Percentiles rank a stretch among this genome's conserved stretches.
Evolutionary conservation across 1,140 invertebrate genomes (phyloP).

Genomic region (Pseudachorutes palmiensis): DNA sequence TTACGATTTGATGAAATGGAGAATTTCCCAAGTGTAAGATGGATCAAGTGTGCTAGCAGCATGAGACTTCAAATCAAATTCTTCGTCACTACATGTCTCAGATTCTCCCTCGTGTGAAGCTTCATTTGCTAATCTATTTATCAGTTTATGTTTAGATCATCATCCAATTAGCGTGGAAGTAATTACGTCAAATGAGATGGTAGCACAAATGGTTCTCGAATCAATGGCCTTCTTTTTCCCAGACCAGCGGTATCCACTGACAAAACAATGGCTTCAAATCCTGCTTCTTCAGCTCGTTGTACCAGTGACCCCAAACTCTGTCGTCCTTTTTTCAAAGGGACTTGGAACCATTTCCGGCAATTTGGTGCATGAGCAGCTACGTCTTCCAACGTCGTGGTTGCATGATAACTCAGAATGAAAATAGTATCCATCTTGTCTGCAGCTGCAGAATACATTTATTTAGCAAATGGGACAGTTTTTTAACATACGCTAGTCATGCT

Average conservation of each 20-base stretch:
- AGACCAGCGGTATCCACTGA: slow-evolving; percentile 85
- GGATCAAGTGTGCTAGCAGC: not conserved
- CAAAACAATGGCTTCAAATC: slow-evolving; percentile 76
- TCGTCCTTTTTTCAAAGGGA: slow-evolving; percentile 80
- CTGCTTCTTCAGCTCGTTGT: slow-evolving; percentile 41
- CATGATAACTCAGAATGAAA: slow-evolving; percentile 75
- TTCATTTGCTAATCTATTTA: too few relatives aligned
- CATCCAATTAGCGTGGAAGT: not conserved
- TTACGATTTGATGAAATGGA: not conserved
- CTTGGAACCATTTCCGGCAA: slow-evolving; percentile 77
- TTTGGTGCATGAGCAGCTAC: slow-evolving; percentile 65
- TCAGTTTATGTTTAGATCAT: not conserved
- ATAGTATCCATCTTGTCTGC: slow-evolving; percentile 64
- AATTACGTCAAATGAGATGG: not conserved
- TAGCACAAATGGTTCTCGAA: not conserved
- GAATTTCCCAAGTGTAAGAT: not conserved
- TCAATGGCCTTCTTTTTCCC: slow-evolving; percentile 55
- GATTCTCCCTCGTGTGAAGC: too few relatives aligned
- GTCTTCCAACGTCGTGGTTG: slow-evolving; percentile 82
- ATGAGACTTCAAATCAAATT: too few relatives aligned
- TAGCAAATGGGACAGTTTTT: too few relatives aligned
- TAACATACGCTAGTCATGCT: too few relatives aligned
- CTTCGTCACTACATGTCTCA: too few relatives aligned
- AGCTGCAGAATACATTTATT: too few relatives aligned
- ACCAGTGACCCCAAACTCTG: slow-evolving; percentile 37